These are phyloP conservation scores for Trachemys scripta DNA, from an alignment of 2,113 vertebrate genomes.

Conservation along the genomic window DNA sequence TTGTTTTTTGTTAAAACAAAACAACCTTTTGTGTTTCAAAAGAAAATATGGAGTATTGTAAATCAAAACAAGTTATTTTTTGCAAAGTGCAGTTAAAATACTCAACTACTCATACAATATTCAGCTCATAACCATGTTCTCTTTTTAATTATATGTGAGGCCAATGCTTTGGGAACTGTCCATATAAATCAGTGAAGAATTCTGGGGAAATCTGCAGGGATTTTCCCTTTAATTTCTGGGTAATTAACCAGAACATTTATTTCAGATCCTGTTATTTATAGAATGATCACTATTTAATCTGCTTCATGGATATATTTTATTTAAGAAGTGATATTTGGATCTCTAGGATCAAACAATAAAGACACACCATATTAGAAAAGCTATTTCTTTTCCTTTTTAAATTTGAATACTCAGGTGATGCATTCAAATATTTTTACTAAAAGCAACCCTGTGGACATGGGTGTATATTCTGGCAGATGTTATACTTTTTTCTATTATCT, in stretches of 20 bases:
- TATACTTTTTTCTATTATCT: neutral
- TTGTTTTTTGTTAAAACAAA: neutral
- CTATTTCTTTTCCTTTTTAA: neutral
- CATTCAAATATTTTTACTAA: neutral
- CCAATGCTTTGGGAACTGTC: neutral
- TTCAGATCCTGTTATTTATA: neutral
- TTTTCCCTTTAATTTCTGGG: neutral
- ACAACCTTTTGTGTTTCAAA: neutral
- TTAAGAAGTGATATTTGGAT: neutral
- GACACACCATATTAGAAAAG: neutral
- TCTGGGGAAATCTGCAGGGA: neutral
- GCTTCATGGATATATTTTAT: neutral
- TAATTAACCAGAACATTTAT: neutral
- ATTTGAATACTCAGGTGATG: neutral
- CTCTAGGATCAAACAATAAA: neutral
- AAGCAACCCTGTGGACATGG: neutral
- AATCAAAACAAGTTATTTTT: neutral
- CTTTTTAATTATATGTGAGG: rapidly evolving
- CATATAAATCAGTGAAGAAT: neutral
- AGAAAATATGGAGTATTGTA: neutral
- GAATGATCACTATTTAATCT: neutral
- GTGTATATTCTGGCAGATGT: neutral
- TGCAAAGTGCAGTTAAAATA: neutral
- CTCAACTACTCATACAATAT: neutral
- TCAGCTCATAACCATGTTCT: neutral